Evolutionary conservation across 1,140 invertebrate genomes (phyloP).

Genomic region (Diachasmimorpha longicaudata): DNA sequence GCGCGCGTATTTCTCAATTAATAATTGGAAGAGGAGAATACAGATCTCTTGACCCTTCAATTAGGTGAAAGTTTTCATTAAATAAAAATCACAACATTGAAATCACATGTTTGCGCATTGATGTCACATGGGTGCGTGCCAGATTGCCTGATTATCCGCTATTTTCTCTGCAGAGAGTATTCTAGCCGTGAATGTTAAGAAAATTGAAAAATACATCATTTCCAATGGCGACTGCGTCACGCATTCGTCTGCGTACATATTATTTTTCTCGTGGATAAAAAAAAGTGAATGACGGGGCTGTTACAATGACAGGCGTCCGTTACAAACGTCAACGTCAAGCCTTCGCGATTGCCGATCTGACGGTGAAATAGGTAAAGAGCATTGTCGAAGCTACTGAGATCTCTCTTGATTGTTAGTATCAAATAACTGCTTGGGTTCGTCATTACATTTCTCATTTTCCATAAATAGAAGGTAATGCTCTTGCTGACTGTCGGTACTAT

Average conservation of each 20-base stretch:
- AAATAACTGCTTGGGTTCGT: too few relatives aligned
- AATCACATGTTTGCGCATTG: not conserved
- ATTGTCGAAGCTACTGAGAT: not conserved
- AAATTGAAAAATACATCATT: not conserved
- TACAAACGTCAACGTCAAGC: not conserved
- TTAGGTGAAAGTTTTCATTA: not conserved
- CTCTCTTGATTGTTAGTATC: not conserved
- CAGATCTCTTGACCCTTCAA: not conserved
- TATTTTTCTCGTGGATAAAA: not conserved
- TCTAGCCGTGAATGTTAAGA: not conserved
- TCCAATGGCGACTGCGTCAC: not conserved
- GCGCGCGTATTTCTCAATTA: too few relatives aligned
- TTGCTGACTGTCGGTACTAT: too few relatives aligned
- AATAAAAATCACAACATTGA: not conserved
- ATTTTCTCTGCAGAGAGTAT: not conserved
- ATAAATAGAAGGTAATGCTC: too few relatives aligned
- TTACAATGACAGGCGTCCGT: conserved; percentile 2
- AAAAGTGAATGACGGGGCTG: not conserved
- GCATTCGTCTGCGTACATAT: not conserved
- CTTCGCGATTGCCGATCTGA: not conserved
- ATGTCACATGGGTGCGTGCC: not conserved
- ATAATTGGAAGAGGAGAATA: too few relatives aligned
- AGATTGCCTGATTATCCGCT: not conserved
- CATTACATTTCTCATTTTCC: too few relatives aligned
- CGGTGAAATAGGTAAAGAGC: not conserved